Evolutionary conservation across 2,113 vertebrate species (phyloP).

Genomic region (Channa argus): DNA sequence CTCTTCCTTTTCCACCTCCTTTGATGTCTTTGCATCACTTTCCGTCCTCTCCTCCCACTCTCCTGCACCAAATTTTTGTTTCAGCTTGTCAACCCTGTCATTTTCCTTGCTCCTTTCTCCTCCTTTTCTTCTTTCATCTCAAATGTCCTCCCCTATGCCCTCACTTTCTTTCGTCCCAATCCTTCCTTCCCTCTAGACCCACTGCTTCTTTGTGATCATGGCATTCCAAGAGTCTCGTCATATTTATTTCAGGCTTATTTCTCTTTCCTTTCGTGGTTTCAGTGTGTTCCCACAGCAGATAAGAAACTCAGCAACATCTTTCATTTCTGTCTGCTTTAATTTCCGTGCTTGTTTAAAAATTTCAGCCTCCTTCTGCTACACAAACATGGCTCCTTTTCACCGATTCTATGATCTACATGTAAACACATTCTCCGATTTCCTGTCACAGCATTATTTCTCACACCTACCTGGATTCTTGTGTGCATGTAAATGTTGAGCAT

Average conservation of each 20-base stretch:
- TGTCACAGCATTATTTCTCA: neutral
- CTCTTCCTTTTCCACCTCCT: neutral
- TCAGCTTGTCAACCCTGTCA: neutral
- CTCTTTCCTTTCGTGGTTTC: neutral
- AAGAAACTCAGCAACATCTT: neutral
- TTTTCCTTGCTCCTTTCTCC: neutral
- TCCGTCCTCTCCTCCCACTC: neutral
- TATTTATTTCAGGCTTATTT: constrained; percentile 1
- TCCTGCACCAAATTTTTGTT: constrained; percentile 2
- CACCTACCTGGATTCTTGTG: neutral
- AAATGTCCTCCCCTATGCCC: neutral
- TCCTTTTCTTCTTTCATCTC: constrained; percentile 1
- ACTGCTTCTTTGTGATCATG: neutral
- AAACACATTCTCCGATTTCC: neutral
- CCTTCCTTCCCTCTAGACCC: neutral
- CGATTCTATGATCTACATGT: neutral
- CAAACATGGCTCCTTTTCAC: neutral
- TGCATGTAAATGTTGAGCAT: no score
- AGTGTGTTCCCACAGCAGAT: neutral
- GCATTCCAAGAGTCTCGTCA: neutral
- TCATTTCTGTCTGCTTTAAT: neutral
- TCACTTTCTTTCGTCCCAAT: neutral
- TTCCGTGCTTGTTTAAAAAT: neutral
- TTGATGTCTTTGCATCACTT: constrained; percentile 26
- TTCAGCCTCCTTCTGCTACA: neutral